Conservation (phyloP, 2,113 vertebrate species). For the Serranochromis macrocephalus region DNA sequence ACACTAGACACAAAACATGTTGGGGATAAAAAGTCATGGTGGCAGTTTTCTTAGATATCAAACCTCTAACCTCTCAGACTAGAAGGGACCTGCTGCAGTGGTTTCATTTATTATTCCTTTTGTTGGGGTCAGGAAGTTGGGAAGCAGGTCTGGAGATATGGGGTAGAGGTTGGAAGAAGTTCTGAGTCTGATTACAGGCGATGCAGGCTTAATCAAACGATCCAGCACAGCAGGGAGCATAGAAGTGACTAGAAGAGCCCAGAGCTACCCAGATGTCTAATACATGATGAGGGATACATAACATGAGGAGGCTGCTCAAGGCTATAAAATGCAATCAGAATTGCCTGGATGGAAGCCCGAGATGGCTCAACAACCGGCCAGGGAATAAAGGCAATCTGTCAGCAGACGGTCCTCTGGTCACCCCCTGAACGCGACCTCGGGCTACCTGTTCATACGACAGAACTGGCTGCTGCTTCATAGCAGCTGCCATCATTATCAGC, state of each 20-base stretch:
- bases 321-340: slow-evolving; percentile 46
- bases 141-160: neutral
- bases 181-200: slow-evolving; percentile 1
- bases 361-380: slow-evolving; percentile 20
- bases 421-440: slow-evolving; percentile 10
- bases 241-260: slow-evolving; percentile 32
- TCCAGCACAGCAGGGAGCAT: slow-evolving; percentile 19
- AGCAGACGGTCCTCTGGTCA: neutral
- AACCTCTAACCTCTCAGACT: neutral
- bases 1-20: neutral
- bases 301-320: slow-evolving; percentile 15
- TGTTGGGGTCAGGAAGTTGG: neutral
- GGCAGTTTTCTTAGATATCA: neutral
- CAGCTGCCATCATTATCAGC: neutral
- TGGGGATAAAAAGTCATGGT: neutral
- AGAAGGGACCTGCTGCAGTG: neutral
- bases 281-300: slow-evolving; percentile 24
- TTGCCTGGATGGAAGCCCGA: slow-evolving; percentile 31
- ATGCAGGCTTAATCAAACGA: slow-evolving; percentile 52
- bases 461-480: neutral
- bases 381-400: slow-evolving; percentile 4
- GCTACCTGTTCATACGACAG: neutral
- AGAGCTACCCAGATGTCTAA: slow-evolving; percentile 50
- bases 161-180: neutral
- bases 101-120: neutral